Conservation (phyloP, 2,113 vertebrate species). For the cat (Felis catus) region DNA sequence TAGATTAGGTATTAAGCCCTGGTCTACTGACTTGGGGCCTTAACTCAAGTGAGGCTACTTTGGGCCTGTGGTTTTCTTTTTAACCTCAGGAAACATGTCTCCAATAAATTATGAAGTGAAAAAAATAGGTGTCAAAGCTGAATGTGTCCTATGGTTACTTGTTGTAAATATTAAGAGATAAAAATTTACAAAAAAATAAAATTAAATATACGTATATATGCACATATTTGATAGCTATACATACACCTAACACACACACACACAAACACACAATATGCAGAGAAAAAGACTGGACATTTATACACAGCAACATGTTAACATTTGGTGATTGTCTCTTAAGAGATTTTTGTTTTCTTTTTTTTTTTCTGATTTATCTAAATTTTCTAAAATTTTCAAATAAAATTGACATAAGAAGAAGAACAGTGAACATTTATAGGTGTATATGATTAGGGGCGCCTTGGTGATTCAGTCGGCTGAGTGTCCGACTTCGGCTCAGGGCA, state of each 20-base stretch:
- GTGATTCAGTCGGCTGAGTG: too few species aligned
- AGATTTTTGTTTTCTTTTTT: background rate
- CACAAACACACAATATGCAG: background rate
- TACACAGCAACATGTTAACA: background rate
- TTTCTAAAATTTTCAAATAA: conserved; percentile 15
- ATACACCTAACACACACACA: background rate
- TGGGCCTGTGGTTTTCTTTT: background rate
- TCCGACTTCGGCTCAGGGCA: too few species aligned
- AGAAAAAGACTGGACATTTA: background rate
- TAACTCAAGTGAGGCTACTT: background rate
- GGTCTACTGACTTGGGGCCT: background rate
- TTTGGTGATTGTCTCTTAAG: background rate
- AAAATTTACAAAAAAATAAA: conserved; percentile 39
- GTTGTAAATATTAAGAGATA: conserved; percentile 45
- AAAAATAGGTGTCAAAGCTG: background rate
- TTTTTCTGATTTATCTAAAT: background rate
- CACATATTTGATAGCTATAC: background rate
- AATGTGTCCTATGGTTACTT: background rate
- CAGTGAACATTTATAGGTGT: background rate
- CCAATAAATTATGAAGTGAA: background rate
- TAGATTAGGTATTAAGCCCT: background rate
- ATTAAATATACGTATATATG: background rate
- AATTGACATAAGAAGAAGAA: background rate
- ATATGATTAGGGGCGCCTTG: background rate
- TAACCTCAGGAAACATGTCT: background rate